phyloP scores from a whole-genome alignment of 2,797 vertebrate genomes.

The Ataeniobius toweri region DNA sequence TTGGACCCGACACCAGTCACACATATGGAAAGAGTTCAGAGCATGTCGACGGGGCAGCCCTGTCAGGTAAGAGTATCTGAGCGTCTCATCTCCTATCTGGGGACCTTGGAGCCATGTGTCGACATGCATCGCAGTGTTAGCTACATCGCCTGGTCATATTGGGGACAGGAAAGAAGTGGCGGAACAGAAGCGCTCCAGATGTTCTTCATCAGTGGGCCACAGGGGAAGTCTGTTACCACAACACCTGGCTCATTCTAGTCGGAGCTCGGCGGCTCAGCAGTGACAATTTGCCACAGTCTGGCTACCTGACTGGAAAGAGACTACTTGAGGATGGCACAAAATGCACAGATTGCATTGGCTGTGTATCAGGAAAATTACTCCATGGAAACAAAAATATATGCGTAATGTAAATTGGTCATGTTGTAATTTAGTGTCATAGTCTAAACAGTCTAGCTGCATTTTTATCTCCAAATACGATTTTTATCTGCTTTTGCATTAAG shows the following conservation, averaged over 20 bases:
- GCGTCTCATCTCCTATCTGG: slow-evolving; percentile 72
- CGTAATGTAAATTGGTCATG: slow-evolving; percentile 30
- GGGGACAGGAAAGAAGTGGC: slow-evolving; percentile 82
- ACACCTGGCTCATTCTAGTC: slow-evolving; percentile 81
- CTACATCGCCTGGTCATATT: slow-evolving; percentile 85
- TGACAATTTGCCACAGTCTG: slow-evolving; percentile 68
- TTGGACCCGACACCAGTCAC: slow-evolving; percentile 63
- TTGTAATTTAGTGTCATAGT: slow-evolving; percentile 4
- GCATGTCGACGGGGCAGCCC: slow-evolving; percentile 69
- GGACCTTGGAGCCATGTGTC: slow-evolving; percentile 83
- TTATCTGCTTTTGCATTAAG: not conserved
- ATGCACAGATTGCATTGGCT: slow-evolving; percentile 31
- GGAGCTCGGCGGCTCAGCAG: slow-evolving; percentile 59
- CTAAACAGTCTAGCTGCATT: slow-evolving; percentile 10
- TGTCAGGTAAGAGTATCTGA: slow-evolving; percentile 73
- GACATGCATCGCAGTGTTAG: slow-evolving; percentile 81
- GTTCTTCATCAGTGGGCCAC: slow-evolving; percentile 84
- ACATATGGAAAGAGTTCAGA: slow-evolving; percentile 70
- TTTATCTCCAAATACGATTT: not conserved
- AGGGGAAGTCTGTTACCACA: slow-evolving; percentile 80
- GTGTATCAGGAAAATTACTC: slow-evolving; percentile 31
- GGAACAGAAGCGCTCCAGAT: slow-evolving; percentile 85
- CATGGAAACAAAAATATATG: slow-evolving; percentile 34
- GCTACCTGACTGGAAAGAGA: slow-evolving; percentile 58
- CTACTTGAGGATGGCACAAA: slow-evolving; percentile 28